Evolutionary conservation across 2,113 vertebrate genomes (phyloP).

Genomic region (Gallinago undulata): DNA sequence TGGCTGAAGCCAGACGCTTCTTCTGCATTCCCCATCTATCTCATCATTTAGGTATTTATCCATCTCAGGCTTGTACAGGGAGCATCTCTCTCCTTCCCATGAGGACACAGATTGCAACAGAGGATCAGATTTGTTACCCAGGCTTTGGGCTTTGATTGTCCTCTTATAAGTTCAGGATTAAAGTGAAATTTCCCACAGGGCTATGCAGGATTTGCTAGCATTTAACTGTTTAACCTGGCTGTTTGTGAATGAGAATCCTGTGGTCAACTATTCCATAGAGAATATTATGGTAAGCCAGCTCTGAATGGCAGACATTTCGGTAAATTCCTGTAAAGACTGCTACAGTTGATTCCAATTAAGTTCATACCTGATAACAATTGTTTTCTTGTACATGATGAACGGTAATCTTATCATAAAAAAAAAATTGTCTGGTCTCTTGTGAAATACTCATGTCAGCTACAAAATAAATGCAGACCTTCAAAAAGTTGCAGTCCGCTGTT

Average conservation of each 20-base stretch:
- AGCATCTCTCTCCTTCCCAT: slow-evolving; percentile 92
- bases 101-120: slow-evolving; percentile 93
- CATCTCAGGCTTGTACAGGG: slow-evolving; percentile 91
- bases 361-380: slow-evolving; percentile 71
- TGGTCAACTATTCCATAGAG: slow-evolving; percentile 91
- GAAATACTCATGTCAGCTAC: slow-evolving; percentile 58
- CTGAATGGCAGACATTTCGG: slow-evolving; percentile 79
- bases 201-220: slow-evolving; percentile 98
- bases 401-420: slow-evolving; percentile 66
- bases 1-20: slow-evolving; percentile 92
- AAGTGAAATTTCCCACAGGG: slow-evolving; percentile 99
- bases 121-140: slow-evolving; percentile 99
- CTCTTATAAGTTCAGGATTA: slow-evolving; percentile 99
- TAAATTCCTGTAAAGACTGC: slow-evolving; percentile 75
- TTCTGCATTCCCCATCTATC: slow-evolving; percentile 96
- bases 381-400: slow-evolving; percentile 70
- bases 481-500: slow-evolving; percentile 38
- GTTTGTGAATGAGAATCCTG: slow-evolving; percentile 89
- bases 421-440: slow-evolving; percentile 40
- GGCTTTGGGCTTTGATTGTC: slow-evolving; percentile 99
- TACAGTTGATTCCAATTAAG: slow-evolving; percentile 81
- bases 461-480: slow-evolving; percentile 63
- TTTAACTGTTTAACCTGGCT: slow-evolving; percentile 99
- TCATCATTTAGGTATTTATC: slow-evolving; percentile 99
- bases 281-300: slow-evolving; percentile 85